Conservation (phyloP, 1,140 invertebrate genomes). For the Arion vulgaris region DNA sequence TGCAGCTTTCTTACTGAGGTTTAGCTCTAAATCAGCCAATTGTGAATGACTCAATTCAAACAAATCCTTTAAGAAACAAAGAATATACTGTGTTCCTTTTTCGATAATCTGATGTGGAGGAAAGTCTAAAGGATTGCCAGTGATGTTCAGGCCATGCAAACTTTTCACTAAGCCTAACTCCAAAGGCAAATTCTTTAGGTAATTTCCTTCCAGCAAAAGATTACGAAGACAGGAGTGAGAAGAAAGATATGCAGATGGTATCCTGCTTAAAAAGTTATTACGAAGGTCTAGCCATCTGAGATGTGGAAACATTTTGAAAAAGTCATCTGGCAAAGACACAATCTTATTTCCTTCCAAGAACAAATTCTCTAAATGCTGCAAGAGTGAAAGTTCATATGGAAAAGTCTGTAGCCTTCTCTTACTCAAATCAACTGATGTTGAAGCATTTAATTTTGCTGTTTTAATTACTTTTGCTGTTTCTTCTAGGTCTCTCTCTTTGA, state of each 20-base stretch:
- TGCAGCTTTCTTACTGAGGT: constrained; percentile 17
- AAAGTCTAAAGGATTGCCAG: constrained; percentile 70
- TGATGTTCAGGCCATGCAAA: constrained; percentile 70
- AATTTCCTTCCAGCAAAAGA: constrained; percentile 68
- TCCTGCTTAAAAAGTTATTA: constrained; percentile 59
- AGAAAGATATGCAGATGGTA: constrained; percentile 66
- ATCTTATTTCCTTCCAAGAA: constrained; percentile 71
- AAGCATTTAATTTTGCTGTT: neutral
- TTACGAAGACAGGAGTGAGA: constrained; percentile 64
- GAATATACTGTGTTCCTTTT: constrained; percentile 64
- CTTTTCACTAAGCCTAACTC: constrained; percentile 68
- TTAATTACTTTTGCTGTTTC: neutral
- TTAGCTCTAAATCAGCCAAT: constrained; percentile 35
- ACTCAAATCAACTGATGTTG: constrained; percentile 1
- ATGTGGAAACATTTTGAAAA: constrained; percentile 68
- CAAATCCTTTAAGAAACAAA: constrained; percentile 66
- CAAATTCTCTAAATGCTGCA: constrained; percentile 48
- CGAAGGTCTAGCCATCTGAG: constrained; percentile 72
- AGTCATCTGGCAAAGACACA: constrained; percentile 65
- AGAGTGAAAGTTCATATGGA: neutral
- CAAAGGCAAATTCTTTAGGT: constrained; percentile 64
- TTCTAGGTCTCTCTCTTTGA: neutral
- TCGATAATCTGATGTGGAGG: constrained; percentile 67
- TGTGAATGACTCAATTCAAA: constrained; percentile 56
- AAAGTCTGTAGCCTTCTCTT: neutral